Evolutionary conservation across 2,113 vertebrate genomes (phyloP), one percentile per base, ranked within the genome.

Genomic region (Callopanchax toddi): DNA sequence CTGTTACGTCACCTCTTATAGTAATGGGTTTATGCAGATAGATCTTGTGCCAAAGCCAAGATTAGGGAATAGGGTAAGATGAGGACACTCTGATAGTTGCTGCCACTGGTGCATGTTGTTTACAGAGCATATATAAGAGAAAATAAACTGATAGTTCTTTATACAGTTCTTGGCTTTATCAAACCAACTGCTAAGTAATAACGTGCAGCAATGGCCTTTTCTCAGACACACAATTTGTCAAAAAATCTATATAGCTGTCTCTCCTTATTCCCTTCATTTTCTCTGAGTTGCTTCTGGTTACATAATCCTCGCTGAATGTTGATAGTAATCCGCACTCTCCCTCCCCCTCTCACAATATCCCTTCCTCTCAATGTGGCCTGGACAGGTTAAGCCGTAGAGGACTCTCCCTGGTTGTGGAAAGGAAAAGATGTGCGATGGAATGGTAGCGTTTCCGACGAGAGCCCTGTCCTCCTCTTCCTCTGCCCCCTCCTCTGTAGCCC

Each of bases 341-440:
- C 59, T 55, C 56, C 54, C 77, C 72, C 65, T 57, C 74, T 53
- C 71, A 55, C 56, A 63, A 22, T 50, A 22, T 79, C 70, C 60
- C 65, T 78, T 62, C 54, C 66, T 66, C 72, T 74, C 59, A 48
- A 26, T 74, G 72, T 83, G 70, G 50, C 71, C 54, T 20, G 73
- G 23, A 72, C 85, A 91, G 91, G 89, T 91, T 86, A 85, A 89
- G 74, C 85, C 77, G 69, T 81, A 90, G 89, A 84, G 81, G 85
- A 90, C 77, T 78, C 77, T 84, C 67, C 70, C 86, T 74, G 82
- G 85, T 78, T 58, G 81, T 78, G 60, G 55, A 86, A 87, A 86
- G 13, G 88, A 74, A 91, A 92, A 90, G 81, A 93, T 92, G 92
- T 88, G 88, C 85, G 82, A 92, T 92, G 91, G 91, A 87, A 92